Evolutionary conservation across 2,888 invertebrate species (phyloP), one percentile per base, ranked within the genome.

Genomic region (Busseola fusca): DNA sequence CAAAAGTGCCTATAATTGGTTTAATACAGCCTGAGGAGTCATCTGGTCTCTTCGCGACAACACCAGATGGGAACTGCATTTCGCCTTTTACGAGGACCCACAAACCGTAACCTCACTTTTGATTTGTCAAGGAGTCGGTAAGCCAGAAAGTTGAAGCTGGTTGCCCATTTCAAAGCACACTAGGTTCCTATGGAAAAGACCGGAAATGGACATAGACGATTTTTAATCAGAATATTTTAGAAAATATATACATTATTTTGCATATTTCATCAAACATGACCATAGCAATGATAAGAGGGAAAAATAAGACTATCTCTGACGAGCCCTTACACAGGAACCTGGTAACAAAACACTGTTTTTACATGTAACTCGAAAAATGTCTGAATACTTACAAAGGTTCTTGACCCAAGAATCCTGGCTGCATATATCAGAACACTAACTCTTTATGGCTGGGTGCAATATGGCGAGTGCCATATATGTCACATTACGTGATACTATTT

Each of bases 401-500:
- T 64, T 74, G 76, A 77, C 58, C 68, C 30, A 56, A 45, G 50
- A n/a, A 60, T 60, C 30, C 21, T 16, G 37, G 50, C 58, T 34
- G 60, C 37, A 45, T 50, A 74, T 50, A 75, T 50, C 58, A 69
- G 67, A 67, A 37, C 80, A 64, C 30, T 16, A 10, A 27, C 63
- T 18, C 16, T 14, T 25, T 58, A 76, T n/a, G 68, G 62, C 25
- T 45, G 60, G 16, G 30, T 56, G 54, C 48, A 54, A 27, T 52
- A 72, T 65, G 72, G 64, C 16, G 56, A 69, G 40, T 25, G 10
- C 63, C 75, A 50, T 66, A 27, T 60, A 34, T 18, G 27, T 56
- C 1, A 2, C 48, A 59, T 12, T 57, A 79, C 79, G 70, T 79
- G 78, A 63, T n/a, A 34, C 25, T 27, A 57, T 66, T 56, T 27